phyloP scores from a whole-genome alignment of 2,113 vertebrate species.

The Phylloscopus trochiloides region DNA sequence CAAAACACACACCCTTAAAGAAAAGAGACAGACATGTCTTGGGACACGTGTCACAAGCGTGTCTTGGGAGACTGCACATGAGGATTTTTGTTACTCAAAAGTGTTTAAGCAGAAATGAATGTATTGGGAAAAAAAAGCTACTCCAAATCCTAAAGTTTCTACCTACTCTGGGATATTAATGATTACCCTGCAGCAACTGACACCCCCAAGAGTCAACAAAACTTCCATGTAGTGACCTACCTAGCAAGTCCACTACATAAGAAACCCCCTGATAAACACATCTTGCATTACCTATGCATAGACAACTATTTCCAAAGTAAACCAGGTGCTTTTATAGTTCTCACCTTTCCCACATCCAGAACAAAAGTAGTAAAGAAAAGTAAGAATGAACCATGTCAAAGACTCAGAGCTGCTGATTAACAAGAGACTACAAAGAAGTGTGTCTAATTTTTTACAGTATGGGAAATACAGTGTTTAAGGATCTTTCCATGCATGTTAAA shows the following conservation, averaged over 20 bases:
- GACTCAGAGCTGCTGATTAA: background rate
- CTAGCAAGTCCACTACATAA: background rate
- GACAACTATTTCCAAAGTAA: background rate
- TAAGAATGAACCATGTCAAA: background rate
- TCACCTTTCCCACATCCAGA: background rate
- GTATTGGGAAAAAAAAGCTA: background rate
- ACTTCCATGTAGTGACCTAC: background rate
- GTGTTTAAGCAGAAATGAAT: background rate
- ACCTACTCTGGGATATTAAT: background rate
- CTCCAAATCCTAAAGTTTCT: background rate
- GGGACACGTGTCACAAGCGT: no score
- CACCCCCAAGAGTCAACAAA: fast-evolving
- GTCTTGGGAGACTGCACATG: background rate
- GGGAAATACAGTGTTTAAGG: background rate
- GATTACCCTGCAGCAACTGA: background rate
- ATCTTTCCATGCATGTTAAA: background rate
- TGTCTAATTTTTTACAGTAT: background rate
- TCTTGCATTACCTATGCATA: background rate
- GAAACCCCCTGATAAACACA: background rate
- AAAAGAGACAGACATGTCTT: background rate
- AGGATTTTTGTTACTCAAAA: background rate
- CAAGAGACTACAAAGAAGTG: background rate
- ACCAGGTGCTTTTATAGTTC: background rate
- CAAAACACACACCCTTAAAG: background rate
- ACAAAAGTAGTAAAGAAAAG: background rate